Percentiles rank a stretch among this genome's conserved stretches.
Evolutionary conservation across 2,888 invertebrate genomes (phyloP).

Genomic region (Agelastica alni): DNA sequence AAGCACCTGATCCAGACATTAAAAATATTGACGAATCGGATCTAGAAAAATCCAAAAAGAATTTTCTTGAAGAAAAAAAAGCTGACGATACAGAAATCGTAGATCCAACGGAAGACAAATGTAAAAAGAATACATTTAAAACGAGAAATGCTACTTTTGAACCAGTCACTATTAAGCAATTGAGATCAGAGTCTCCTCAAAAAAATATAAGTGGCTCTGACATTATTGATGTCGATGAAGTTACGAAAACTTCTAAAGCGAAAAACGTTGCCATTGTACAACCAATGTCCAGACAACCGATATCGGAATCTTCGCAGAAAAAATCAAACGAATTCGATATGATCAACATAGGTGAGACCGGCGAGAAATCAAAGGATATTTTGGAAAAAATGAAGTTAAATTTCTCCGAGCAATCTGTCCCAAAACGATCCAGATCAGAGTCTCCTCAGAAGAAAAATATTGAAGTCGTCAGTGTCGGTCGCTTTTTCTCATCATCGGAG

Average conservation of each 20-base stretch:
- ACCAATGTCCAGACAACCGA: constrained; percentile 1
- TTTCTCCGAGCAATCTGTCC: too few relatives aligned
- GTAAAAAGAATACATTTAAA: not conserved
- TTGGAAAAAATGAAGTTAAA: too few relatives aligned
- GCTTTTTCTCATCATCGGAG: not conserved
- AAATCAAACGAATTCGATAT: too few relatives aligned
- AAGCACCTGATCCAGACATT: too few relatives aligned
- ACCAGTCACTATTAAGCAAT: not conserved
- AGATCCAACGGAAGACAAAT: not conserved
- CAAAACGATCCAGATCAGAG: too few relatives aligned
- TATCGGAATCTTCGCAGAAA: not conserved
- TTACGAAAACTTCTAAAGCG: not conserved
- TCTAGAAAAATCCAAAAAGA: not conserved
- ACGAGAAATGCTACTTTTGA: not conserved
- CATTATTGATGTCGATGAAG: not conserved
- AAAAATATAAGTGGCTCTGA: not conserved
- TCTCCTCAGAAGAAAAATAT: too few relatives aligned
- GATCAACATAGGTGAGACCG: too few relatives aligned
- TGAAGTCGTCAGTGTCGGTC: too few relatives aligned
- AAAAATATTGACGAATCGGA: not conserved
- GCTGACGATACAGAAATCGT: not conserved
- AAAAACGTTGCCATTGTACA: constrained; percentile 6
- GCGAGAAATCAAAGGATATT: too few relatives aligned
- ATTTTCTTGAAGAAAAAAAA: not conserved
- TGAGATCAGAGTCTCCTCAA: not conserved